Evolutionary conservation across 2,797 vertebrate genomes (phyloP), one percentile per base, ranked within the genome.

Genomic region (Hozukius guyotensis): DNA sequence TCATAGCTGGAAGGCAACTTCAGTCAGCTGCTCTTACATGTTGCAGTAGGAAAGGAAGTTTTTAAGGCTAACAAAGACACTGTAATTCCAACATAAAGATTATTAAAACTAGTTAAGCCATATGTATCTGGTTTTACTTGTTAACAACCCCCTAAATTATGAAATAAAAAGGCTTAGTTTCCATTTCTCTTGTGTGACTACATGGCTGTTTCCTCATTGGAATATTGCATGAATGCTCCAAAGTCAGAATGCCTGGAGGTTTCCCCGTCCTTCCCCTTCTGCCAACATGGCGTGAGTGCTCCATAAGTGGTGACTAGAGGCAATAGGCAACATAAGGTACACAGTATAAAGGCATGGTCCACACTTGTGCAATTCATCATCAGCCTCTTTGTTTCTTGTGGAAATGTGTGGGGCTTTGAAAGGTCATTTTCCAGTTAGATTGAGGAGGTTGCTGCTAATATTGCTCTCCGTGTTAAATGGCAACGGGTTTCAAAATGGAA

Each of bases 351-450:
- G 53, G 61, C 70, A 29, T 29, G 67, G 25, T 71, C 60, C 11
- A 53, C 46, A 10, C 24, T 73, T 70, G 6, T 70, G 64, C 38
- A 68, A 83, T 87, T 79, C 52, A 79, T 87, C 80, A 73, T 59
- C 27, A 52, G 27, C 55, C 46, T 73, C 57, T 86, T 86, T 78
- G 76, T 83, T 81, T 70, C 66, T 65, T 13, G 34, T 69, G 53
- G 73, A 78, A 84, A 81, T 3, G 14, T 60, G 52, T 72, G 49
- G 38, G 70, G 31, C 62, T 87, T 49, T 82, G 59, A 92, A 91
- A 91, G 90, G 88, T 92, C 63, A 85, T 87, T 79, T 80, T 82
- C 65, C 62, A 57, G 62, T 81, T 72, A 82, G 70, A 83, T 64
- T 72, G 74, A 83, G 67, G 70, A 72, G 64, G 55, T 52, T 63